Evolutionary conservation across 2,113 vertebrate species (phyloP), one percentile per base, ranked within the genome.

Genomic region (Rhodinocichla rosea): DNA sequence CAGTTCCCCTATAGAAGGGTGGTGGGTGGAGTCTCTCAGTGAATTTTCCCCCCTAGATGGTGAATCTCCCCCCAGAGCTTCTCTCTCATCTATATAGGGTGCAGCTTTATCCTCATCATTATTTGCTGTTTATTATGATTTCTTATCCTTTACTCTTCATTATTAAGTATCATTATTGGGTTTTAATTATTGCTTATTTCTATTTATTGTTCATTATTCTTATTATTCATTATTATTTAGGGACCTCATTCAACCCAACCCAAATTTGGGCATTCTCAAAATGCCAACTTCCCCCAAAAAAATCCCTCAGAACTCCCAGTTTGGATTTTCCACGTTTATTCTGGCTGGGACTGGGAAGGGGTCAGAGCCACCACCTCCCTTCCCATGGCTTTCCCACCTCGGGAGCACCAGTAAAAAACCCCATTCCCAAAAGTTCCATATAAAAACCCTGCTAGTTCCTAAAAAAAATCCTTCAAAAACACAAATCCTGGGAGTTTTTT

Each of bases 321-420:
- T 24, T 26, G 57, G 67, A 40, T 60, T 77, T 45, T 35, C 10
- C 69, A 35, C 3, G 0, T 64, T 71, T 89, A 81, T 56, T 59
- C 26, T 13, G 0, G 4, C n/a, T 1, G 1, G n/a, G 52, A 33
- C 2, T 12, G 83, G 5, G 3, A 7, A 7, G 11, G 9, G 16
- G 7, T 60, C 21, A 1, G 49, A 83, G n/a, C 45, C 62, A 5
- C 33, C 44, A 4, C 88, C 19, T 37, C 64, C 5, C 15, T 21
- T 11, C 49, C 30, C 3, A 3, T 3, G 35, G 17, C 4, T 53
- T 50, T 56, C 44, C 37, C 35, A 26, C 4, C 64, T 56, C 6
- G 2, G 35, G 47, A 88, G 79, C 74, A 94, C 79, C 88, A 69
- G 39, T 47, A 62, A 82, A 82, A 79, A 35, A 11, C n/a, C 42